Evolutionary conservation across 2,113 vertebrate species (phyloP).

Genomic region (Nannospalax galili): DNA sequence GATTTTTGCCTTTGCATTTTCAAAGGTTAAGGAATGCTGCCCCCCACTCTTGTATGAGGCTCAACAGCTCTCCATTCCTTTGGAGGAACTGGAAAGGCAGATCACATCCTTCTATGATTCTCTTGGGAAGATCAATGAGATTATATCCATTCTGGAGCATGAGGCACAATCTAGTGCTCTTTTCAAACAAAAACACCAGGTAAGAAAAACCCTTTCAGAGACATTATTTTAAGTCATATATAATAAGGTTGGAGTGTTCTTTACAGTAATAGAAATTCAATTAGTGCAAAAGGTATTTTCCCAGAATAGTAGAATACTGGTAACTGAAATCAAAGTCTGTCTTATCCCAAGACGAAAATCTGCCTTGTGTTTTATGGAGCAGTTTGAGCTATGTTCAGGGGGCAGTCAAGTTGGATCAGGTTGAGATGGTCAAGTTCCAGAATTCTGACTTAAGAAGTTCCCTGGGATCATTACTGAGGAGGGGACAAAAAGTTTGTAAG

Average conservation of each 20-base stretch:
- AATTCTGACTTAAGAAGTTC: not conserved
- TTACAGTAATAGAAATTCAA: not conserved
- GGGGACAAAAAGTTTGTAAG: no score
- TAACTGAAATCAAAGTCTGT: not conserved
- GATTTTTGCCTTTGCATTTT: slow-evolving; percentile 59
- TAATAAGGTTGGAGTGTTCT: not conserved
- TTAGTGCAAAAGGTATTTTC: not conserved
- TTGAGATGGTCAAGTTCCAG: not conserved
- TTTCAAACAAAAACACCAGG: slow-evolving; percentile 94
- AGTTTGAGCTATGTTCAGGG: not conserved
- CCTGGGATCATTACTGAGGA: no score
- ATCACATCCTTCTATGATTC: slow-evolving; percentile 93
- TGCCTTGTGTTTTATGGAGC: not conserved
- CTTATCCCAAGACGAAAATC: not conserved
- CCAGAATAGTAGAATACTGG: not conserved
- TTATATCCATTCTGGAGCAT: slow-evolving; percentile 88
- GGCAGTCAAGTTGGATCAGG: not conserved
- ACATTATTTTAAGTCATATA: not conserved
- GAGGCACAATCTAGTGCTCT: slow-evolving; percentile 88
- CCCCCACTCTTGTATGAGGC: slow-evolving; percentile 90
- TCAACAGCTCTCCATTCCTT: slow-evolving; percentile 88
- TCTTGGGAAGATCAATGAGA: slow-evolving; percentile 91
- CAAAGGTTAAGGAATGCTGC: slow-evolving; percentile 92
- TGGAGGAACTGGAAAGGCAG: slow-evolving; percentile 96
- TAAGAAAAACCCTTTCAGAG: slow-evolving; percentile 78